These are phyloP conservation scores for Perodicticus potto DNA, from an alignment of 2,797 vertebrate species.

Conservation along the genomic window DNA sequence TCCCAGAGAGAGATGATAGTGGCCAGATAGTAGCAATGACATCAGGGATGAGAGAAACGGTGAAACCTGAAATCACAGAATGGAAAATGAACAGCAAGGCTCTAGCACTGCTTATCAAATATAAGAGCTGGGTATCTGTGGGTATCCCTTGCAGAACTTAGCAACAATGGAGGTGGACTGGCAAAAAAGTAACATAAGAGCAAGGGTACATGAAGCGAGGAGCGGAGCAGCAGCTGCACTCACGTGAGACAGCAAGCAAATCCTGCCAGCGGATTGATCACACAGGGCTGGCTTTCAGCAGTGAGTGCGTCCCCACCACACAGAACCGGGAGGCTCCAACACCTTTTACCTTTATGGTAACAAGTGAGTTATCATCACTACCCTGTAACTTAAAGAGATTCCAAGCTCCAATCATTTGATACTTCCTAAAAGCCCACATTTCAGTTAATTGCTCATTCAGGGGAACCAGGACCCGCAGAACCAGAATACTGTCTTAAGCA, in stretches of 20 bases:
- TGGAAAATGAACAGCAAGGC: neutral
- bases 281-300: neutral
- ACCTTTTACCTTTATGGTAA: neutral
- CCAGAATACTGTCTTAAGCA: neutral
- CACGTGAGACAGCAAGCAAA: neutral
- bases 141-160: neutral
- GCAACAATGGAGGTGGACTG: neutral
- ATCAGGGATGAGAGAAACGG: neutral
- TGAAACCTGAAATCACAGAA: neutral
- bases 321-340: neutral
- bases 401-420: neutral
- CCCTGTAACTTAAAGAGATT: neutral
- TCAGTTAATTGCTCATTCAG: neutral
- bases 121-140: neutral
- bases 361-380: neutral
- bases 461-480: neutral
- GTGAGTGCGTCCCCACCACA: neutral
- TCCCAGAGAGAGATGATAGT: neutral
- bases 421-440: neutral
- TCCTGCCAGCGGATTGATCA: neutral
- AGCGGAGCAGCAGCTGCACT: neutral
- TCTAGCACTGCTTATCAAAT: neutral
- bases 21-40: neutral
- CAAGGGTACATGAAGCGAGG: neutral
- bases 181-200: neutral